phyloP scores from a whole-genome alignment of 2,113 vertebrate species.

The Plestiodon gilberti region DNA sequence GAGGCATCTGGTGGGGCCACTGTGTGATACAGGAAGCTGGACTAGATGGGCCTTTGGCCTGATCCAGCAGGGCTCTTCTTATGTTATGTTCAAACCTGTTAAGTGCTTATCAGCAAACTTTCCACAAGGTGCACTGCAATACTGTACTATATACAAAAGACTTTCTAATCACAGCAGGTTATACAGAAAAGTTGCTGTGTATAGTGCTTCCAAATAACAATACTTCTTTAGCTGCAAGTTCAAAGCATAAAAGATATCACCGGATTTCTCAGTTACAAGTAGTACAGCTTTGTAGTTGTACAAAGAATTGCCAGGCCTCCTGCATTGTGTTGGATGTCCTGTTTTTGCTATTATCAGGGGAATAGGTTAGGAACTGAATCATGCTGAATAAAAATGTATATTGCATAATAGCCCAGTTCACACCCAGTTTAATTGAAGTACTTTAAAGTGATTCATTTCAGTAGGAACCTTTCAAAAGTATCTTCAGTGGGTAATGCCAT shows the following conservation, averaged over 20 bases:
- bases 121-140: not conserved
- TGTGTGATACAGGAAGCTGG: too few species aligned
- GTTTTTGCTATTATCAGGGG: not conserved
- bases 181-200: not conserved
- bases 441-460: not conserved
- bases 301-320: conserved; percentile 24
- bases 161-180: conserved; percentile 17
- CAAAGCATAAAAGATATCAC: not conserved
- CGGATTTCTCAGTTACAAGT: not conserved
- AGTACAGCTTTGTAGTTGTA: not conserved
- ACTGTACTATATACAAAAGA: not conserved
- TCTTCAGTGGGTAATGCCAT: too few species aligned
- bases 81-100: not conserved
- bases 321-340: not conserved
- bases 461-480: not conserved
- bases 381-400: not conserved
- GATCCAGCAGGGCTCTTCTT: too few species aligned
- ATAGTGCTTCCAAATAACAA: conserved; percentile 1
- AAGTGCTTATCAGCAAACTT: conserved; percentile 7
- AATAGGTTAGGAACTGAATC: not conserved
- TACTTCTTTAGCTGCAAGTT: not conserved
- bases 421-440: not conserved
- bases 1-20: too few species aligned
- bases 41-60: too few species aligned
- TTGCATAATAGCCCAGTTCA: not conserved